phyloP scores from a whole-genome alignment of 1,140 invertebrate genomes.

The Harpegnathos saltator region DNA sequence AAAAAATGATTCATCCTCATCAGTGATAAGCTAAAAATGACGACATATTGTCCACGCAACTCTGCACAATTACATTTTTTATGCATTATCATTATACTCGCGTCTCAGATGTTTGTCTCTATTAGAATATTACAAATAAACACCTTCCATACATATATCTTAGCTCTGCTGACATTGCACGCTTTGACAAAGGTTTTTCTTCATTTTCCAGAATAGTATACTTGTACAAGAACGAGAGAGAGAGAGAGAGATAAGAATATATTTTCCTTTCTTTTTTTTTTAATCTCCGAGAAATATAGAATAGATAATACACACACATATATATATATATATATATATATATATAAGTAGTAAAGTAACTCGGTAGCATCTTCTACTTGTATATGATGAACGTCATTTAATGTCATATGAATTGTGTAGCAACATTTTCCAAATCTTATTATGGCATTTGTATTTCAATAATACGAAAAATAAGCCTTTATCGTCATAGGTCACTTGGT shows the following conservation, averaged over 20 bases:
- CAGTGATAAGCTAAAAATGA: neutral
- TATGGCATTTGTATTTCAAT: conserved; percentile 10
- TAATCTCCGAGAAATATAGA: neutral
- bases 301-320: neutral
- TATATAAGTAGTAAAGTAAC: conserved; percentile 17
- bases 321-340: neutral
- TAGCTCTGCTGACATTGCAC: no score
- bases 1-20: neutral
- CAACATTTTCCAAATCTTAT: conserved; percentile 7
- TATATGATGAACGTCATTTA: conserved; percentile 33
- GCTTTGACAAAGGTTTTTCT: no score
- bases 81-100: no score
- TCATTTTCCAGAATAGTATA: neutral
- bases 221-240: no score
- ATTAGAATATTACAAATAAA: conserved; percentile 21
- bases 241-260: no score
- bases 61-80: neutral
- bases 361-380: conserved; percentile 6
- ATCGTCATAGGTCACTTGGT: conserved; percentile 60
- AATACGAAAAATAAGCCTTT: conserved; percentile 63
- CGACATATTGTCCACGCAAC: neutral
- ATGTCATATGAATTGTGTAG: conserved; percentile 50
- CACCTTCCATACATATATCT: neutral
- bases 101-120: neutral
- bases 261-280: no score